Percentiles rank a stretch among this genome's conserved stretches.
These are phyloP conservation scores for Acanthurus tractus DNA, from an alignment of 2,797 vertebrate genomes.

Conservation along the genomic window DNA sequence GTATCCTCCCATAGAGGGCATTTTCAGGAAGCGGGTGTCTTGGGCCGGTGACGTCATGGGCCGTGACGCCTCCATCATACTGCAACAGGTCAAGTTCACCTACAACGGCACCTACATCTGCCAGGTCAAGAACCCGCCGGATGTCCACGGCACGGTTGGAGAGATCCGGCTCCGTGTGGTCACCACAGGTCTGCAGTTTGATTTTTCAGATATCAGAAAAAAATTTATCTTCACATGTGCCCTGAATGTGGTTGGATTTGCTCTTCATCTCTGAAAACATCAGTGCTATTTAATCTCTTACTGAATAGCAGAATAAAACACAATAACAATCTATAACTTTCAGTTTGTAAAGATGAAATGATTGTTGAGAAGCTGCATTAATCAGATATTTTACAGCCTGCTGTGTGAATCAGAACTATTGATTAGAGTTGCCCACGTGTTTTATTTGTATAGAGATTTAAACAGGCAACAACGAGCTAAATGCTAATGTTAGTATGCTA, in stretches of 20 bases:
- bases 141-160: conserved; percentile 88
- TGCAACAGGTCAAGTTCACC: conserved; percentile 88
- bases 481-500: neutral
- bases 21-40: conserved; percentile 85
- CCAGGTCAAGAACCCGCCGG: conserved; percentile 92
- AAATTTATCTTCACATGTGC: neutral
- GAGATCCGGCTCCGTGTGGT: conserved; percentile 90
- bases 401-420: neutral
- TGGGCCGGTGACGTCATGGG: conserved; percentile 92
- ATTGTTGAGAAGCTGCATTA: too few species aligned
- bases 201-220: neutral
- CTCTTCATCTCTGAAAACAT: neutral
- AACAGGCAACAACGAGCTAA: conserved; percentile 1
- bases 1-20: conserved; percentile 80
- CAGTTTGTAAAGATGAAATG: too few species aligned
- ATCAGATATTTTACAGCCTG: too few species aligned
- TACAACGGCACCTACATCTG: conserved; percentile 94
- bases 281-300: neutral
- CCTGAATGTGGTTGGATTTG: neutral
- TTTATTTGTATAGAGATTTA: neutral
- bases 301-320: neutral
- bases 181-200: conserved; percentile 76
- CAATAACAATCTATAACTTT: too few species aligned
- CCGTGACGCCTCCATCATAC: conserved; percentile 88
- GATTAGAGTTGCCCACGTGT: neutral